These are phyloP conservation scores for Heteromurus nitidus DNA, from an alignment of 2,888 invertebrate genomes.

Conservation along the genomic window DNA sequence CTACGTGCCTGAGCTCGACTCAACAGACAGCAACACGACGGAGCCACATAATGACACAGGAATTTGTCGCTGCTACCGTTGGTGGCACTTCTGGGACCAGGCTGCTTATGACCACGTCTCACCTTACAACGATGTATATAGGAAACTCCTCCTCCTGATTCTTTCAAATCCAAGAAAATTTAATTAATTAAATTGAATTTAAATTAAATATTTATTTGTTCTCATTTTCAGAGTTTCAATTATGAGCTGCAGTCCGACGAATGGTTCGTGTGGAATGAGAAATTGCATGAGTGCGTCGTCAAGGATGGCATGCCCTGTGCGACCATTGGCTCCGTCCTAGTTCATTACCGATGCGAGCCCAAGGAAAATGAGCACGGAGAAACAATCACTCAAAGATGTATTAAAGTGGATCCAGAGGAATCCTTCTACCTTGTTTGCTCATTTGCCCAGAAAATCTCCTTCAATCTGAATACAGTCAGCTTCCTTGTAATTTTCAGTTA, in stretches of 20 bases:
- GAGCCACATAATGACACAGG: background rate
- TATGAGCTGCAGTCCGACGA: background rate
- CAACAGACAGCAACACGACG: too few relatives aligned
- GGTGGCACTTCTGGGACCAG: background rate
- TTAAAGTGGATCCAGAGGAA: background rate
- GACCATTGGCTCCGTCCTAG: background rate
- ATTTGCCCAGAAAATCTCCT: too few relatives aligned
- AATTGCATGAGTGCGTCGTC: background rate
- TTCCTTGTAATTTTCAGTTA: too few relatives aligned
- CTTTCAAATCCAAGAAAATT: too few relatives aligned
- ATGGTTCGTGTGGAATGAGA: background rate
- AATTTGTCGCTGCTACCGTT: slow-evolving; percentile 8
- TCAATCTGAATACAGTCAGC: too few relatives aligned
- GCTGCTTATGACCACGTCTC: background rate
- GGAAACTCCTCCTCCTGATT: too few relatives aligned
- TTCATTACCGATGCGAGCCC: background rate
- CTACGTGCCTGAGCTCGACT: background rate
- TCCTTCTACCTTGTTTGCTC: too few relatives aligned
- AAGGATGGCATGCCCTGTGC: background rate
- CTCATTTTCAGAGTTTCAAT: background rate
- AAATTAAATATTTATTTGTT: background rate
- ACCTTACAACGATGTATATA: slow-evolving; percentile 4
- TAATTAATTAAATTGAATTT: too few relatives aligned
- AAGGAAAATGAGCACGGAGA: background rate
- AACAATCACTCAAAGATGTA: background rate